A percentile compares a stretch with the other conserved stretches of the same genome.
Conservation (phyloP, 2,888 invertebrate species). For the Priocnemis perturbator region DNA sequence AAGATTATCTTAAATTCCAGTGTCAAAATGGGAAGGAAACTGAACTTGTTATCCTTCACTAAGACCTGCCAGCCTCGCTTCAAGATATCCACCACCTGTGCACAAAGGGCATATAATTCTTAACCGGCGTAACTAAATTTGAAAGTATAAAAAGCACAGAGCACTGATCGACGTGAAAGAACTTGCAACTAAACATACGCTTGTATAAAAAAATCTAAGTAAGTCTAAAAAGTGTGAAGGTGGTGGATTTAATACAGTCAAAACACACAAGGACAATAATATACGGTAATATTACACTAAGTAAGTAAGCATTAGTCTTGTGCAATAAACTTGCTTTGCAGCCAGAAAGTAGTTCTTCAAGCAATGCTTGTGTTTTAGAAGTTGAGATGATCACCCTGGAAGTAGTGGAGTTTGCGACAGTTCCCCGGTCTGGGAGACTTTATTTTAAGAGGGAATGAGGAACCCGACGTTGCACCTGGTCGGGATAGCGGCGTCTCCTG, state of each 20-base stretch:
- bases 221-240: conserved; percentile 49
- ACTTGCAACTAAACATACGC: conserved; percentile 32
- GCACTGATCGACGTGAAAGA: conserved; percentile 38
- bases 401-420: conserved; percentile 65
- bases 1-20: conserved; percentile 54
- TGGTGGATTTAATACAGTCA: conserved; percentile 64
- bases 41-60: conserved; percentile 72
- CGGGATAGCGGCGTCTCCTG: conserved; percentile 74
- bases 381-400: conserved; percentile 74
- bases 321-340: not conserved
- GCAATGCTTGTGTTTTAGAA: conserved; percentile 32
- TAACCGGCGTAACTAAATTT: conserved; percentile 48
- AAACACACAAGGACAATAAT: conserved; percentile 64
- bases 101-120: conserved; percentile 61
- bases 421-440: conserved; percentile 68
- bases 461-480: conserved; percentile 72
- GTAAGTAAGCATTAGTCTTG: conserved; percentile 49
- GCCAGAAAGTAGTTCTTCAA: not conserved
- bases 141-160: conserved; percentile 27
- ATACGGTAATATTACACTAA: conserved; percentile 55
- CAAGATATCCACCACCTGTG: conserved; percentile 69
- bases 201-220: conserved; percentile 30
- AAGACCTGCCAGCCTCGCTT: conserved; percentile 74
- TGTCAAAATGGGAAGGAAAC: conserved; percentile 75
- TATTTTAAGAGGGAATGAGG: conserved; percentile 71